A percentile compares a stretch with the other conserved stretches of the same genome.
Evolutionary conservation across 1,140 invertebrate species (phyloP).

Genomic region (Listronotus bonariensis): DNA sequence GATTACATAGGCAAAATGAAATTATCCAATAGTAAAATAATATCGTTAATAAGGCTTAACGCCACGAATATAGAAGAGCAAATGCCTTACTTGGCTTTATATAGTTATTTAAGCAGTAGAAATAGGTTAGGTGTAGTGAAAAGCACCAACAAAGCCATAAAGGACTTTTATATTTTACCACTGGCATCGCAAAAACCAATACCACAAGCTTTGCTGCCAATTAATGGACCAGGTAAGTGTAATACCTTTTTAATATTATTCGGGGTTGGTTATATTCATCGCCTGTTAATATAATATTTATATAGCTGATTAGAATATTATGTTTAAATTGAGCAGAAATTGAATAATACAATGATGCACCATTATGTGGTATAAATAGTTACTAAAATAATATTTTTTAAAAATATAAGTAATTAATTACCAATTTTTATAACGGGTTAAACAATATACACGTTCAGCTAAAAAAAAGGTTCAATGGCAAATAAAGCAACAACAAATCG

Average conservation of each 20-base stretch:
- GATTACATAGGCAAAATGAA: constrained; percentile 92
- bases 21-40: constrained; percentile 84
- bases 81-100: constrained; percentile 83
- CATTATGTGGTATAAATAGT: no score
- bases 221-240: constrained; percentile 71
- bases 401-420: no score
- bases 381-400: no score
- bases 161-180: constrained; percentile 95
- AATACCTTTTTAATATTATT: background rate
- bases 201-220: constrained; percentile 75
- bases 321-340: no score
- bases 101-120: constrained; percentile 84
- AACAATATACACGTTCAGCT: no score
- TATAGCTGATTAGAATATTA: no score
- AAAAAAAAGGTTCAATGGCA: no score
- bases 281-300: no score
- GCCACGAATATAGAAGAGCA: constrained; percentile 83
- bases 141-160: constrained; percentile 73
- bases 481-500: no score
- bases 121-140: constrained; percentile 70
- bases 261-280: background rate
- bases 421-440: no score
- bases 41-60: constrained; percentile 80
- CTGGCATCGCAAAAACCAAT: constrained; percentile 77
- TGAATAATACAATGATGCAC: no score